These are phyloP conservation scores for Parnassius apollo DNA, from an alignment of 2,888 invertebrate species.

Conservation along the genomic window DNA sequence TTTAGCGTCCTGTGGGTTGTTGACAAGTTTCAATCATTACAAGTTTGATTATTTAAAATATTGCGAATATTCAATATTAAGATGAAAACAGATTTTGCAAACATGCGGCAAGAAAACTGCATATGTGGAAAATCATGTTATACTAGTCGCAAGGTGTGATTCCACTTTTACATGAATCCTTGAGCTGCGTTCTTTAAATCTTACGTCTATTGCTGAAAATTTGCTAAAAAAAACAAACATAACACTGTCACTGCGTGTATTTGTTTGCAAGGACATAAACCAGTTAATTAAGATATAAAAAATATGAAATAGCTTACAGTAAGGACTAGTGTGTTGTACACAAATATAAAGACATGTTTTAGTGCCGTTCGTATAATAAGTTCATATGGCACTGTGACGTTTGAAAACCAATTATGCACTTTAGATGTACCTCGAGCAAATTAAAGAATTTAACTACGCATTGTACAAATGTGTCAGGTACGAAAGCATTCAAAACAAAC, in stretches of 20 bases:
- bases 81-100: neutral
- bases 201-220: constrained; percentile 12
- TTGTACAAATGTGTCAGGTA: constrained; percentile 23
- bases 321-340: constrained; percentile 29
- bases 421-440: neutral
- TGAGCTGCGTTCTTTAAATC: constrained; percentile 7
- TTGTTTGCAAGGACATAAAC: neutral
- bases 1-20: neutral
- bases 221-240: constrained; percentile 13
- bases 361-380: constrained; percentile 26
- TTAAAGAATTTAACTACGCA: constrained; percentile 11
- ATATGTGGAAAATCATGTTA: neutral
- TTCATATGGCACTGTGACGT: constrained; percentile 23
- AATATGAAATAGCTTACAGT: constrained; percentile 28
- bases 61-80: neutral
- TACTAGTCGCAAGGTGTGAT: neutral
- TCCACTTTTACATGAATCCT: neutral
- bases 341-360: constrained; percentile 22
- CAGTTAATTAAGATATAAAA: constrained; percentile 7
- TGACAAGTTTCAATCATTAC: no score
- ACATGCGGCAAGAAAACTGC: neutral
- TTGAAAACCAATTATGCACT: constrained; percentile 15
- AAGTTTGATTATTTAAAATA: no score
- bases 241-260: constrained; percentile 35
- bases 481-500: constrained; percentile 31